Evolutionary conservation across 2,113 vertebrate species (phyloP).

Genomic region (Trachemys scripta): DNA sequence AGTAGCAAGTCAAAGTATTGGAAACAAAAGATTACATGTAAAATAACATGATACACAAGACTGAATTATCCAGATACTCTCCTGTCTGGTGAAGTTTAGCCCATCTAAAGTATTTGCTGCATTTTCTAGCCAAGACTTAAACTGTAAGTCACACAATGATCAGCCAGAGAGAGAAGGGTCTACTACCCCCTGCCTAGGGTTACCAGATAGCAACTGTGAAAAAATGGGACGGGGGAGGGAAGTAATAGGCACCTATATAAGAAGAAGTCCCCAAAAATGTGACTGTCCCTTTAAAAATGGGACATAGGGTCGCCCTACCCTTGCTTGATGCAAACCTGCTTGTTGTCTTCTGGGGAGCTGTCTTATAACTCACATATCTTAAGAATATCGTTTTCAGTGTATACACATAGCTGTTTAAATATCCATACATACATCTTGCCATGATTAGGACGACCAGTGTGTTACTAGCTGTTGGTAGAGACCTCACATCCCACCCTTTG

Average conservation of each 20-base stretch:
- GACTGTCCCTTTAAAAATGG: too few relatives aligned
- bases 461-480: neutral
- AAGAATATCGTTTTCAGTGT: neutral
- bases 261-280: too few relatives aligned
- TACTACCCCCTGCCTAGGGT: neutral
- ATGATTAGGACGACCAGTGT: neutral
- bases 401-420: neutral
- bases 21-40: neutral
- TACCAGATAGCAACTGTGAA: too few relatives aligned
- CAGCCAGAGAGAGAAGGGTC: neutral
- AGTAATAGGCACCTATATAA: too few relatives aligned
- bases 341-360: neutral
- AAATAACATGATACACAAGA: neutral
- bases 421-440: neutral
- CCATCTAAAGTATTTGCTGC: neutral
- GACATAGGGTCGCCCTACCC: too few relatives aligned
- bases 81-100: neutral
- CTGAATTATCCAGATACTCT: neutral
- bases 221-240: too few relatives aligned
- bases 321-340: neutral
- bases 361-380: neutral
- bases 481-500: neutral
- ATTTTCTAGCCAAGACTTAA: neutral
- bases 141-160: neutral
- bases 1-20: neutral